Evolutionary conservation across 1,140 invertebrate genomes (phyloP).

Genomic region (Drosophila nikananu): DNA sequence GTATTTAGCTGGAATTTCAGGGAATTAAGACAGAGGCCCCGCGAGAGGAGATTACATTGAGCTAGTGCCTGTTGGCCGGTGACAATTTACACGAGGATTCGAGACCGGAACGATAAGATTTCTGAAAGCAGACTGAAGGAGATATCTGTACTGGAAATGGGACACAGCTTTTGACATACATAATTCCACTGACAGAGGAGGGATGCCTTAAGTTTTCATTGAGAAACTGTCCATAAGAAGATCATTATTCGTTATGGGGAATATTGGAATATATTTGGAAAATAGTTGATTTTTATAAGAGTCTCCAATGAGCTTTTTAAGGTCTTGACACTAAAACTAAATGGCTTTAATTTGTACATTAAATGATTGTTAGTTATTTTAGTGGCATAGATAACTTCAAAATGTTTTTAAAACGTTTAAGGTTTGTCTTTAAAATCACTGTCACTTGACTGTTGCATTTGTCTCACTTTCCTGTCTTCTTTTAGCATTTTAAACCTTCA

Average conservation of each 20-base stretch:
- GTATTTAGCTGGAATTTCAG: conserved; percentile 79
- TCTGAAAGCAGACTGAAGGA: not conserved
- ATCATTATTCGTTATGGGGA: conserved; percentile 15
- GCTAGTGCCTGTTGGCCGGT: conserved; percentile 63
- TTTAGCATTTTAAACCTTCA: not conserved
- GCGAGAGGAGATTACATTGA: conserved; percentile 52
- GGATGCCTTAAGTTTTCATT: not conserved
- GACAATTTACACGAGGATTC: conserved; percentile 65
- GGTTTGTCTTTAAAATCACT: not conserved
- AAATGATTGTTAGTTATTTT: not conserved
- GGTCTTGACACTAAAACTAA: not conserved
- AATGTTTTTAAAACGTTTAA: not conserved
- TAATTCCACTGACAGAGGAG: conserved; percentile 3
- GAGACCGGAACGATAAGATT: conserved; percentile 2
- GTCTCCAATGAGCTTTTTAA: not conserved
- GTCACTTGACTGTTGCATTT: not conserved
- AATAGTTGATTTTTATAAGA: not conserved
- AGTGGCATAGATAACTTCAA: too few species aligned
- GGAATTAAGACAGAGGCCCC: conserved; percentile 20
- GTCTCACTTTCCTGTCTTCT: not conserved
- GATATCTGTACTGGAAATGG: conserved; percentile 5
- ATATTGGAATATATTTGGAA: not conserved
- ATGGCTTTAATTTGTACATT: not conserved
- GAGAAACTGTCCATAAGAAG: not conserved
- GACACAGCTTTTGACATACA: conserved; percentile 4